A percentile compares a stretch with the other conserved stretches of the same genome.
These are phyloP conservation scores for Florisuga fusca DNA, from an alignment of 2,797 vertebrate genomes.

Conservation along the genomic window DNA sequence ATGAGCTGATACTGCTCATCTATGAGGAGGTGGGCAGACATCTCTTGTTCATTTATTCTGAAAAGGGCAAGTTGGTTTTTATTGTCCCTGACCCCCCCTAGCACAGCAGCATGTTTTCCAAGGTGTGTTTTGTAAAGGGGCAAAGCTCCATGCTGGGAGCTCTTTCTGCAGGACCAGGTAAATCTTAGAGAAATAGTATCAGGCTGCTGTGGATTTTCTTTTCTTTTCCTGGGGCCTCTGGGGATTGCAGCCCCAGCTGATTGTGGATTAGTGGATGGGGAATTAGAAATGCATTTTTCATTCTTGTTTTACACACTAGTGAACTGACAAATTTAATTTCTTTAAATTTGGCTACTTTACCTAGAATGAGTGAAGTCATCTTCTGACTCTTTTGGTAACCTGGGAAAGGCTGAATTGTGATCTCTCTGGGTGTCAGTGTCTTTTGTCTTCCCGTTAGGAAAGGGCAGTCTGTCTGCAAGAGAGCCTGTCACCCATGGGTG, in stretches of 20 bases:
- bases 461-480: background rate
- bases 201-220: slow-evolving; percentile 29
- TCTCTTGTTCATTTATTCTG: background rate
- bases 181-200: fast-evolving
- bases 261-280: slow-evolving; percentile 53
- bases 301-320: slow-evolving; percentile 57
- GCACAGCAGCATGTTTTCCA: background rate
- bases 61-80: background rate
- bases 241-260: background rate
- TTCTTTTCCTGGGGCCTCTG: background rate
- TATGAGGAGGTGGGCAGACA: background rate
- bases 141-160: background rate
- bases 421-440: background rate
- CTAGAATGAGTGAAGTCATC: background rate
- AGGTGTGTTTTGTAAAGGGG: background rate
- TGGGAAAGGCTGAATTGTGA: background rate
- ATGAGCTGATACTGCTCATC: background rate
- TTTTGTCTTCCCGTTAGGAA: background rate
- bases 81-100: background rate
- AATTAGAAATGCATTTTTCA: slow-evolving; percentile 46
- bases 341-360: slow-evolving; percentile 44
- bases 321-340: slow-evolving; percentile 62
- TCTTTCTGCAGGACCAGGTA: background rate
- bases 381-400: background rate
- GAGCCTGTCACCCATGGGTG: fast-evolving